Percentiles rank a stretch among this genome's conserved stretches.
phyloP scores from a whole-genome alignment of 2,888 invertebrate genomes.

The Arrhopalites spinosus region DNA sequence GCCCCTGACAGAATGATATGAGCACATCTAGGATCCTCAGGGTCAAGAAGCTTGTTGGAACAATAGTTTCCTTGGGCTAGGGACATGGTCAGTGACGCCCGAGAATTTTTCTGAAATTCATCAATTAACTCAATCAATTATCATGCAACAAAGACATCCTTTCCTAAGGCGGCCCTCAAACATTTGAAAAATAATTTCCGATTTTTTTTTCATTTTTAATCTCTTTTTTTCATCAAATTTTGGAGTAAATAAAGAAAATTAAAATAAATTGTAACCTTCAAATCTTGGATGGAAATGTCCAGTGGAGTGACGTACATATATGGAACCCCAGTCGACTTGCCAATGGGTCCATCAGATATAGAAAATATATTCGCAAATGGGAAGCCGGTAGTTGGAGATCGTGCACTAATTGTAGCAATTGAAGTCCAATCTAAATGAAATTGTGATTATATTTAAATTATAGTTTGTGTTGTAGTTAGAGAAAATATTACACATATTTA shows the following conservation, averaged over 20 bases:
- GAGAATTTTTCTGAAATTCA: slow-evolving; percentile 61
- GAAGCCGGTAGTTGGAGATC: slow-evolving; percentile 66
- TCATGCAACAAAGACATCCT: neutral
- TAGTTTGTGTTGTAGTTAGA: neutral
- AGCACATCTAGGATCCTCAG: slow-evolving; percentile 78
- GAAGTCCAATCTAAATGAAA: slow-evolving; percentile 74
- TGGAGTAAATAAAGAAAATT: neutral
- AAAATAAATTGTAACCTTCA: slow-evolving; percentile 63
- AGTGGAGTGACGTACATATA: slow-evolving; percentile 75
- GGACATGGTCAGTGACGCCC: slow-evolving; percentile 68
- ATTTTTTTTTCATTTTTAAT: too few species aligned
- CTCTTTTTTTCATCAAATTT: neutral
- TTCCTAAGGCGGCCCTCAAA: neutral
- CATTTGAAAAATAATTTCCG: neutral
- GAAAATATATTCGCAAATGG: slow-evolving; percentile 75
- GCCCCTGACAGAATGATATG: slow-evolving; percentile 72
- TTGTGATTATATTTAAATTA: neutral
- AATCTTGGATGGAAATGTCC: slow-evolving; percentile 72
- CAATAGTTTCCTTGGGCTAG: slow-evolving; percentile 74
- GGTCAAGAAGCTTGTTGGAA: slow-evolving; percentile 66
- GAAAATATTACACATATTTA: neutral
- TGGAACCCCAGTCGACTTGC: slow-evolving; percentile 72
- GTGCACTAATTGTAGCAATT: slow-evolving; percentile 70
- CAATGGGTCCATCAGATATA: slow-evolving; percentile 70
- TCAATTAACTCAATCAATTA: neutral